Conservation (phyloP, 1,140 invertebrate species). For the Drosophila sucinea region DNA sequence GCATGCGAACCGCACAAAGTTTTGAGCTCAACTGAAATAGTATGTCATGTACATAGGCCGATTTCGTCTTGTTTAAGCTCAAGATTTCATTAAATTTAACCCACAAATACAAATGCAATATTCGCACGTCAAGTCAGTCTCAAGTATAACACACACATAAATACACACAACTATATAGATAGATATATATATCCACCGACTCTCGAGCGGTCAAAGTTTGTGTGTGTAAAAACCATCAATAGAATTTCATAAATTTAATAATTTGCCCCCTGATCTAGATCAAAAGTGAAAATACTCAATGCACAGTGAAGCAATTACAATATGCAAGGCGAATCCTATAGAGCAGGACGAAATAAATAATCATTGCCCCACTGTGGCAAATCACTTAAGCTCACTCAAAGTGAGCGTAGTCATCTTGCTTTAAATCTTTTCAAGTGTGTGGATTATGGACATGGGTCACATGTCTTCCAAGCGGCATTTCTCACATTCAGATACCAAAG, state of each 20-base stretch:
- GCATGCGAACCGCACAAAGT: slow-evolving; percentile 57
- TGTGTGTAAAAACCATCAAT: slow-evolving; percentile 74
- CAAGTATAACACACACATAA: slow-evolving; percentile 35
- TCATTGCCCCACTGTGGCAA: slow-evolving; percentile 42
- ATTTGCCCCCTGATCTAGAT: slow-evolving; percentile 60
- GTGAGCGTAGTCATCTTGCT: slow-evolving; percentile 58
- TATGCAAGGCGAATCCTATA: background rate
- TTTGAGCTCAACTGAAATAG: slow-evolving; percentile 61
- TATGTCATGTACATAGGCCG: slow-evolving; percentile 45
- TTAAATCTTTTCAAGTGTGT: slow-evolving; percentile 64
- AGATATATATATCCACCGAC: slow-evolving; percentile 26
- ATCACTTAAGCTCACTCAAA: slow-evolving; percentile 71
- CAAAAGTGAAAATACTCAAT: slow-evolving; percentile 69
- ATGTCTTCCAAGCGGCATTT: slow-evolving; percentile 52
- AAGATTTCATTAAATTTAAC: slow-evolving; percentile 72
- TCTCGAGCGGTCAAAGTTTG: slow-evolving; percentile 75
- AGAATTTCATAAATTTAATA: slow-evolving; percentile 82
- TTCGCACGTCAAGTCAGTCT: slow-evolving; percentile 40
- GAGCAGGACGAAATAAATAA: background rate
- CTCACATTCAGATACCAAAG: slow-evolving; percentile 36
- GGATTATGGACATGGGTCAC: slow-evolving; percentile 56
- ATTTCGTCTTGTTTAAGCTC: slow-evolving; percentile 63
- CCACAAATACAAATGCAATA: slow-evolving; percentile 53
- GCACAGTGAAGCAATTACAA: slow-evolving; percentile 46
- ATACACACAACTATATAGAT: slow-evolving; percentile 12